Evolutionary conservation across 2,888 invertebrate genomes (phyloP), one percentile per base, ranked within the genome.

Genomic region (Orthosia cruda): DNA sequence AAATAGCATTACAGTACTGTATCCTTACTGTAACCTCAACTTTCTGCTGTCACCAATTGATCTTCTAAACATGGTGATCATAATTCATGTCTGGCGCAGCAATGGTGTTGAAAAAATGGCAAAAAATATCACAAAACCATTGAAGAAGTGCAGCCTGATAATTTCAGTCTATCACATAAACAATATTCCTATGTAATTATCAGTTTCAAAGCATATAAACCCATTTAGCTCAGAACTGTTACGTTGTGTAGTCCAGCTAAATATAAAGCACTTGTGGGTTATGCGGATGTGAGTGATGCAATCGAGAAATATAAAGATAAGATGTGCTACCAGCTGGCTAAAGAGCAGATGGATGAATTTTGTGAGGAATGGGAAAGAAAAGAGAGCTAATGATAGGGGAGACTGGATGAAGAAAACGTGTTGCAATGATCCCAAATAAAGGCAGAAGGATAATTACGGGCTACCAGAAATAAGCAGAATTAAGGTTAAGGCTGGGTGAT

Each of bases 171-270:
- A 54, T 32, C 7, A 49, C 1, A 4, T 18, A 49, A 74, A 49
- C 40, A 40, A 26, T 40, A 47, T 47, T 23, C 49, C 49, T 40
- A 40, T 49, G 20, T 23, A 57, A 57, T 26, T 2, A 61, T 47
- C 55, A 50, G 12, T 26, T 74, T 18, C 9, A 65, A 50, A n/a
- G 26, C 40, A 57, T 57, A 57, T 74, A 74, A 74, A 74, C 23
- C 26, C 65, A 26, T 74, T 57, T 57, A 13, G 4, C 23, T 16
- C 40, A 45, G 18, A 49, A 20, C 40, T 64, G 74, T 49, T 40
- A n/a, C 55, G 16, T 7, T 55, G 49, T 40, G 64, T 64, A 18
- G 40, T 45, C 23, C 26, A 20, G 55, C 40, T 74, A 23, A 73
- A 73, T 26, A 73, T 62, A 54, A 47, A 18, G 45, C 11, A 16